Evolutionary conservation across 2,113 vertebrate species (phyloP).

Genomic region (Bubo bubo): DNA sequence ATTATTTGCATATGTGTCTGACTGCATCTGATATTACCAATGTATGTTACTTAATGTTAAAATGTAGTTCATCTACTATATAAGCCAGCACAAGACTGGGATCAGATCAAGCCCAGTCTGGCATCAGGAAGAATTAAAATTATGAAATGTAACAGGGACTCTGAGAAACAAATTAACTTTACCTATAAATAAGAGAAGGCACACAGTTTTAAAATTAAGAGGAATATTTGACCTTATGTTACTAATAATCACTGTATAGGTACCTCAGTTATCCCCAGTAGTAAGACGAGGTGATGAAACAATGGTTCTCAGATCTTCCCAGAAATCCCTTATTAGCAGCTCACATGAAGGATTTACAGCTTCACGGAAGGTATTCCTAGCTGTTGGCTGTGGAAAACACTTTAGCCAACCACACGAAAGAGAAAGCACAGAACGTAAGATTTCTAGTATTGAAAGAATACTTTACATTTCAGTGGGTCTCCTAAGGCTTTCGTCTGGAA

Average conservation of each 20-base stretch:
- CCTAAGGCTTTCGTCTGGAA: not conserved
- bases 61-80: not conserved
- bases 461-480: not conserved
- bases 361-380: not conserved
- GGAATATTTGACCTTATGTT: not conserved
- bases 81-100: not conserved
- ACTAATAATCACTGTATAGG: not conserved
- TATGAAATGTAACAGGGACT: not conserved
- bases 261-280: not conserved
- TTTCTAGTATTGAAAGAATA: not conserved
- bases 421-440: not conserved
- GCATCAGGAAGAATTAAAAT: not conserved
- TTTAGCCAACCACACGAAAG: not conserved
- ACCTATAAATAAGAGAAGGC: not conserved
- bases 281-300: not conserved
- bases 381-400: not conserved
- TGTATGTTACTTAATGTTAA: not conserved
- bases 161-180: not conserved
- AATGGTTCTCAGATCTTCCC: not conserved
- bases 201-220: not conserved
- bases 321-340: not conserved
- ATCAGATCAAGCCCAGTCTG: not conserved
- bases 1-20: not conserved
- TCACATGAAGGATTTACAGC: not conserved
- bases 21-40: not conserved